Evolutionary conservation across 1,140 invertebrate species (phyloP).

Genomic region (Parapsyche elsis): DNA sequence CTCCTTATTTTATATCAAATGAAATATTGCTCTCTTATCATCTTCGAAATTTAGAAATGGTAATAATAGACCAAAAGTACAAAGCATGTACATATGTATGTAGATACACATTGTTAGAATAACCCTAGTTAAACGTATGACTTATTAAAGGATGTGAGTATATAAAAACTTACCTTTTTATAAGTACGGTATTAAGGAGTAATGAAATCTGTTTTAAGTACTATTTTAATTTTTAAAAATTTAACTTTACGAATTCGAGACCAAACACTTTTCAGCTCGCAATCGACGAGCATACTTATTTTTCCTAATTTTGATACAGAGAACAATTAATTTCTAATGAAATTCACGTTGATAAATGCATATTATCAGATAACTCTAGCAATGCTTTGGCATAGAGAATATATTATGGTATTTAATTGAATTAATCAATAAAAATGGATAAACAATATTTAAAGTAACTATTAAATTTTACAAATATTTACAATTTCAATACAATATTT

Average conservation of each 20-base stretch:
- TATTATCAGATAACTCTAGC: slow-evolving; percentile 67
- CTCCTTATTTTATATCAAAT: too few relatives aligned
- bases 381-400: slow-evolving; percentile 67
- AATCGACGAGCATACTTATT: not conserved
- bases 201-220: not conserved
- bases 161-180: too few relatives aligned
- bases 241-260: slow-evolving; percentile 17
- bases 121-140: too few relatives aligned
- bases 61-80: too few relatives aligned
- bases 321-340: slow-evolving; percentile 35
- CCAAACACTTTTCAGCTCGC: not conserved
- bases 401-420: slow-evolving; percentile 50
- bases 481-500: not conserved
- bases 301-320: slow-evolving; percentile 11
- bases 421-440: slow-evolving; percentile 34
- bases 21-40: too few relatives aligned
- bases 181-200: too few relatives aligned
- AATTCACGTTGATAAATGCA: slow-evolving; percentile 65
- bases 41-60: too few relatives aligned
- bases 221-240: slow-evolving; percentile 10
- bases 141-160: too few relatives aligned
- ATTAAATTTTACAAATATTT: slow-evolving; percentile 29
- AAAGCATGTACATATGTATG: too few relatives aligned
- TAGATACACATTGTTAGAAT: too few relatives aligned
- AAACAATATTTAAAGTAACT: slow-evolving; percentile 21